phyloP scores from a whole-genome alignment of 2,113 vertebrate species.

The Megaceryle maxima region DNA sequence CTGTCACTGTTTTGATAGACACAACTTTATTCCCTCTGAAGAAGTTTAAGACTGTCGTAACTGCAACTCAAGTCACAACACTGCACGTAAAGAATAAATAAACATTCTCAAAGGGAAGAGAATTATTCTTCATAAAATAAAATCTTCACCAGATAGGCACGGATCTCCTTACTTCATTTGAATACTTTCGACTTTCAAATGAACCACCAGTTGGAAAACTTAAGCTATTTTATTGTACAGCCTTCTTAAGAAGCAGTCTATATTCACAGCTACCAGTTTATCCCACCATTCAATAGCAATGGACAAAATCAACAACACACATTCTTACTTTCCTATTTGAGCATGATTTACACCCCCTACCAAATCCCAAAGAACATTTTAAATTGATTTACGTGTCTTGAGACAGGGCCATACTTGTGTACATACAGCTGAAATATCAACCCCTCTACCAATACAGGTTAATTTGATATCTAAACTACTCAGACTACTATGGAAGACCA shows the following conservation, averaged over 20 bases:
- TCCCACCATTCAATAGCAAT: accelerated
- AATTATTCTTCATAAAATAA: neutral
- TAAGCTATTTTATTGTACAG: neutral
- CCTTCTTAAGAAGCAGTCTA: neutral
- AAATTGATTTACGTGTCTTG: neutral
- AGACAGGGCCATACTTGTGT: neutral
- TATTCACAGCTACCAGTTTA: neutral
- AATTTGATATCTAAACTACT: neutral
- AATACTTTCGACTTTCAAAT: neutral
- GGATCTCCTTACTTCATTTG: neutral
- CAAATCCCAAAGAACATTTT: neutral
- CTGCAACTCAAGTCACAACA: neutral
- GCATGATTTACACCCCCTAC: neutral
- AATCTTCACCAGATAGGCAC: neutral
- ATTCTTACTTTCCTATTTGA: neutral
- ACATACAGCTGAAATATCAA: neutral
- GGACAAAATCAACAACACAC: neutral
- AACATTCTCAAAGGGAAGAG: neutral
- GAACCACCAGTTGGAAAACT: neutral
- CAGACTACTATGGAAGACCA: neutral
- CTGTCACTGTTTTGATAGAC: neutral
- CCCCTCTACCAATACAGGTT: accelerated
- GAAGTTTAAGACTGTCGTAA: neutral
- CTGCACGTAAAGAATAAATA: neutral
- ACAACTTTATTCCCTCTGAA: neutral